A percentile compares a stretch with the other conserved stretches of the same genome.
Evolutionary conservation across 1,140 invertebrate genomes (phyloP).

Genomic region (Ceratina japonica): DNA sequence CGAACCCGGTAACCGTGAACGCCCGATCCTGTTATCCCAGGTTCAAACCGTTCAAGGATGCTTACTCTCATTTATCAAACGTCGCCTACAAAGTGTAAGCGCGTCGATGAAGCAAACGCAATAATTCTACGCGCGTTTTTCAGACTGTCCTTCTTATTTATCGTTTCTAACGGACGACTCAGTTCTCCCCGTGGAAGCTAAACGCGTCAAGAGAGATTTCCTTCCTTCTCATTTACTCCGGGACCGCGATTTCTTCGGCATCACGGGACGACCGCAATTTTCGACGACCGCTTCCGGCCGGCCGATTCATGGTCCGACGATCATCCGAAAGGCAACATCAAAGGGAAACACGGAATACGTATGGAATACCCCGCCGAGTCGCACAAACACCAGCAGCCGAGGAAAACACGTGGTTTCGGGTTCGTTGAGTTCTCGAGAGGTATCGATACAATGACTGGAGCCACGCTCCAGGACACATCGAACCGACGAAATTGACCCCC

Average conservation of each 20-base stretch:
- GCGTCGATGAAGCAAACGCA: no score
- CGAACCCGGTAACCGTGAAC: conserved; percentile 26
- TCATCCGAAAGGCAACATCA: conserved; percentile 6
- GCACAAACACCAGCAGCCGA: not conserved
- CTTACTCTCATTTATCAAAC: not conserved
- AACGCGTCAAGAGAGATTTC: conserved; percentile 28
- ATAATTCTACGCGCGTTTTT: no score
- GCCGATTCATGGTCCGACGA: conserved; percentile 32
- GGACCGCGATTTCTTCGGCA: conserved; percentile 15
- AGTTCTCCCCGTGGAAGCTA: not conserved
- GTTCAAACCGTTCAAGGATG: not conserved
- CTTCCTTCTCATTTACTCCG: conserved; percentile 39
- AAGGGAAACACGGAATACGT: not conserved
- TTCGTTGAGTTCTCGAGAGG: conserved; percentile 19
- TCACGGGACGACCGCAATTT: conserved; percentile 8
- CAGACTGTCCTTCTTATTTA: no score
- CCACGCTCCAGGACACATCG: conserved; percentile 9
- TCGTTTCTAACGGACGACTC: conserved; percentile 18
- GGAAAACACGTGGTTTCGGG: conserved; percentile 45
- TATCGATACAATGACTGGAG: conserved; percentile 41
- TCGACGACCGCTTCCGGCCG: conserved; percentile 21
- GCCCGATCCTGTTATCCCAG: conserved; percentile 18
- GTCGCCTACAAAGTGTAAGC: no score
- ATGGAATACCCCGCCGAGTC: conserved; percentile 1
- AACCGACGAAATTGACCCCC: not conserved